Base-by-base conservation (phyloP, 2,888 invertebrate genomes). In the Dyspetes luteomarginatus region DNA sequence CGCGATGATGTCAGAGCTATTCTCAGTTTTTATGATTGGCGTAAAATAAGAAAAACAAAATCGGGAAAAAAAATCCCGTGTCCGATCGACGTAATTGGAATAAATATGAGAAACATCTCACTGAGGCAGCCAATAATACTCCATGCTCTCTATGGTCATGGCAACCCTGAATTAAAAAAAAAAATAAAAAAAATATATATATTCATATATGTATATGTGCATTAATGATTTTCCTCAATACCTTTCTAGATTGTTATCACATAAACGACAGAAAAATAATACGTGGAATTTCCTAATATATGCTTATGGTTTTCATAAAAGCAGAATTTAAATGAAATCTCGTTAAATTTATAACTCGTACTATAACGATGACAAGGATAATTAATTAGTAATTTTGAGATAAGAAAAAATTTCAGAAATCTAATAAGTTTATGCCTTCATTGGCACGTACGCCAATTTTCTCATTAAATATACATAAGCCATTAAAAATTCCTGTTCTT, bases 111-210 rank as follows among this genome's bases (percentile, higher is more conserved):
- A 19, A 36, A 19, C 36, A 36, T 22, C n/a, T 50, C 1, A 67
- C 30, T 12, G 3, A 12, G 4, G 12, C 15, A 52, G n/a, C n/a
- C n/a, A n/a, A n/a, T n/a, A n/a, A n/a, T 9, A 41, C 22, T 68
- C 24, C 55, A 56, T 41, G 56, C 24, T 68, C 55, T 4, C 45
- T 28, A 28, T 28, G 19, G 9, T 58, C 9, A 36, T 36, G 17
- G n/a, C 58, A 30, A 60, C 56, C 75, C 41, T 58, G n/a, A 45
- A 74, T 26, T 68, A 19, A 71, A 55, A 9, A 48, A 30, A 30
- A 30, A 30, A 30, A 7, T 30, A 3, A 7, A 30, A 30, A 30
- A 30, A 30, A 4, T 4, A 30, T 4, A 4, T 30, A 3, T 3
- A 3, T 7, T 7, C 7, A 30, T 30, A 30, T 30, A 30, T 4